Evolutionary conservation across 2,888 invertebrate genomes (phyloP), one percentile per base, ranked within the genome.

Genomic region (Altica lythri): DNA sequence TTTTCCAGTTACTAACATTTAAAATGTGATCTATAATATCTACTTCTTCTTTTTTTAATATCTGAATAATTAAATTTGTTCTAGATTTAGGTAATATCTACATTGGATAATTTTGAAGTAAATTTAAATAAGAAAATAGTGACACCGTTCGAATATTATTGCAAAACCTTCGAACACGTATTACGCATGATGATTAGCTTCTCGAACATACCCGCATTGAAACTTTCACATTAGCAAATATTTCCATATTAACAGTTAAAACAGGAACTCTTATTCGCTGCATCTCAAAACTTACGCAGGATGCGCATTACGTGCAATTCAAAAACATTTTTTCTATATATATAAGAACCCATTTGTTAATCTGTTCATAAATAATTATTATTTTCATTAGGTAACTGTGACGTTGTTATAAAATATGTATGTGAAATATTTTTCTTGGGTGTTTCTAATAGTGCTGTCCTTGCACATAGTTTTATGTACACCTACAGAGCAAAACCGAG

Each of bases 311-410:
- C 38, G 12, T 37, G 17, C 38, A 38, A 29, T 38, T 37, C 16
- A 35, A 37, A 29, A 22, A 19, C n/a, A 22, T 45, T 10, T 37
- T 37, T 52, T 17, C 22, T 52, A 52, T 52, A 52, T 52, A 45
- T 38, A 27, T 40, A 40, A 29, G 27, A 2, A 25, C 14, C 17
- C 22, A 17, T 18, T 2, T 19, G 2, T 17, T 2, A 37, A 37
- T 16, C 4, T 37, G n/a, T 19, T 37, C 4, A 27, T 3, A 27
- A 5, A n/a, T 27, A n/a, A n/a, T n/a, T 8, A 32, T 13, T 14
- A 32, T 12, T 13, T 12, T 30, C 6, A 30, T 30, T 13, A 1
- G 8, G 13, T 32, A n/a, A 13, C 5, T 2, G 13, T 2, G 5
- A n/a, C n/a, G n/a, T n/a, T n/a, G n/a, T n/a, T n/a, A n/a, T n/a